These are phyloP conservation scores for Columba guinea DNA, from an alignment of 2,797 vertebrate species.

Conservation along the genomic window DNA sequence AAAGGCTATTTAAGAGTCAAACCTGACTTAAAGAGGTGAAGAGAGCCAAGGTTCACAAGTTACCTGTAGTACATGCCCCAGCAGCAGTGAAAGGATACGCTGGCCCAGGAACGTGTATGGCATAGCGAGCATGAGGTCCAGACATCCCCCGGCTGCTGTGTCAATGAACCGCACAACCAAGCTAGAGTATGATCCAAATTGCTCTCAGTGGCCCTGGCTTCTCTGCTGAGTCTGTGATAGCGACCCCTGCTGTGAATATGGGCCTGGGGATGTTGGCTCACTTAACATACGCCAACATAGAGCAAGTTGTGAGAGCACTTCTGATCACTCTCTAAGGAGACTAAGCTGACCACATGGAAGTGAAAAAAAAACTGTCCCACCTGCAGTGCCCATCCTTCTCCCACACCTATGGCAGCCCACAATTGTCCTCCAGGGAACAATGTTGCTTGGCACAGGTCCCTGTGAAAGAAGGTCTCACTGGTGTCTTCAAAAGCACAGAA, in stretches of 20 bases:
- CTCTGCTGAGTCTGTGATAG: not conserved
- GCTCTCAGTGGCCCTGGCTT: not conserved
- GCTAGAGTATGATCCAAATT: fast-evolving
- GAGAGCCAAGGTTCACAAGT: not conserved
- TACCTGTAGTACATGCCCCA: not conserved
- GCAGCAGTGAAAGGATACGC: not conserved
- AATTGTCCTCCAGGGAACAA: fast-evolving
- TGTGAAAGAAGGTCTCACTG: fast-evolving
- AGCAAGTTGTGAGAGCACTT: not conserved
- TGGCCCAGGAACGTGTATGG: not conserved
- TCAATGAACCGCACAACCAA: not conserved
- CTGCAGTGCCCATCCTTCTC: not conserved
- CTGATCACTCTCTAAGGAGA: not conserved
- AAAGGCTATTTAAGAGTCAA: not conserved
- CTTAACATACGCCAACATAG: not conserved
- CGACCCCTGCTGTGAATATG: fast-evolving
- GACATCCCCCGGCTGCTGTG: not conserved
- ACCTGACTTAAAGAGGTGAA: not conserved
- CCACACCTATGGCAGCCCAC: not conserved
- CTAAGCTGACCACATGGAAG: not conserved
- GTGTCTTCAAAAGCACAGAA: not conserved
- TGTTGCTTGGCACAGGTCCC: not conserved
- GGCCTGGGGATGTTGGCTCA: not conserved
- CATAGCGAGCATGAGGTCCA: not conserved
- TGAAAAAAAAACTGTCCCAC: not conserved